Base-by-base conservation (phyloP, 2,113 vertebrate species). In the Strix uralensis region DNA sequence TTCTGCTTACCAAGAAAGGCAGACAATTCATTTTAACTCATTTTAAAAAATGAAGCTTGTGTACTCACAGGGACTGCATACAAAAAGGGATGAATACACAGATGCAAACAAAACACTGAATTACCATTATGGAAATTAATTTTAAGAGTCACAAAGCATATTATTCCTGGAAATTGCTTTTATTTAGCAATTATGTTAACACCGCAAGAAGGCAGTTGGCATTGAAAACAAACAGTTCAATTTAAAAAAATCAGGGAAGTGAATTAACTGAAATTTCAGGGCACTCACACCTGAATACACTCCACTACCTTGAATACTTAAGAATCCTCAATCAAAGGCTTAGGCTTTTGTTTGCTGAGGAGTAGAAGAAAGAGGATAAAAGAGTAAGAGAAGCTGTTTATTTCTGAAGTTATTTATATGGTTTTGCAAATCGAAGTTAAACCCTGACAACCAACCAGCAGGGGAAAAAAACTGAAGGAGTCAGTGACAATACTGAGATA, bases 131-230 rank as follows among this genome's bases (percentile, higher is more conserved):
- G 79, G 91, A 95, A 96, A 97, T 96, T 74, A 93, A 97, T 96
- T 97, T 95, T 94, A 95, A 58, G 91, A 97, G 81, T 58, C 95
- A 96, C 75, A 80, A 90, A 93, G 81, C 90, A 52, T 69, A 93
- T 94, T 95, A 92, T 96, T 97, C 94, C 91, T 96, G 91, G 81
- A 97, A 97, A 88, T 95, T 95, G 97, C 91, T 96, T 96, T 98
- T 96, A 97, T 97, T 97, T 96, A 93, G 94, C 90, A 96, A 93
- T 94, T 92, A 95, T 13, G 29, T 96, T 88, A 88, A 94, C 89
- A 73, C 66, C 67, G 61, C 92, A 65, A 93, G 89, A 95, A 92
- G 95, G 96, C 93, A 96, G 95, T 61, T 86, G 84, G 92, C 92
- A 96, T n/a, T 46, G 88, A 47, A 97, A 97, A 91, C 78, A 97